Conservation (phyloP, 2,797 vertebrate species). For the Gallirallus australis region DNA sequence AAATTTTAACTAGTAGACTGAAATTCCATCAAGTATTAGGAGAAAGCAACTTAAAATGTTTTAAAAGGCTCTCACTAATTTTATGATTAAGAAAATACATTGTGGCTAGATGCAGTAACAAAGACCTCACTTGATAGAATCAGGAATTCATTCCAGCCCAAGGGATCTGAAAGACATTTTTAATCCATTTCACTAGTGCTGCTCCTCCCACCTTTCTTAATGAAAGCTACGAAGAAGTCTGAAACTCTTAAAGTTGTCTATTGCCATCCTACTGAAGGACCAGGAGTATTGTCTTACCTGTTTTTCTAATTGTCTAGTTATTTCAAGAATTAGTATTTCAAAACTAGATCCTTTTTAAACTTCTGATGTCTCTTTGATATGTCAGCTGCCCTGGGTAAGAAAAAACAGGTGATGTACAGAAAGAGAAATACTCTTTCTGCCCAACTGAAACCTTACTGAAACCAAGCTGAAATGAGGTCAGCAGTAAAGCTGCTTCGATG, state of each 20-base stretch:
- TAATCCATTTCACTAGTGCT: not conserved
- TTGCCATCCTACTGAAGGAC: not conserved
- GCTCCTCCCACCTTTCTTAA: not conserved
- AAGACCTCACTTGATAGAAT: not conserved
- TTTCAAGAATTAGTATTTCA: not conserved
- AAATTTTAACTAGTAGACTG: not conserved
- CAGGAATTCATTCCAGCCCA: not conserved
- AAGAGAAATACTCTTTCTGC: not conserved
- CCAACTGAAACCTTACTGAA: not conserved
- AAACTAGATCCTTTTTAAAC: not conserved
- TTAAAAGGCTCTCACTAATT: not conserved
- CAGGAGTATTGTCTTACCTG: not conserved
- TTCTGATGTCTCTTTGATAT: not conserved
- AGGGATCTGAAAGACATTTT: not conserved
- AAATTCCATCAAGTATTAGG: not conserved
- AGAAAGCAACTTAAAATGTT: not conserved
- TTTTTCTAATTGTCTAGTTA: not conserved
- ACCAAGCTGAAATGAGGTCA: not conserved
- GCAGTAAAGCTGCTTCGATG: not conserved
- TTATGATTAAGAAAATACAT: not conserved
- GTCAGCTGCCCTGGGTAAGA: not conserved
- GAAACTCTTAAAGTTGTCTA: not conserved
- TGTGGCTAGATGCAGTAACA: not conserved
- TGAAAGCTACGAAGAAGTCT: not conserved
- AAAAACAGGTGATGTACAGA: not conserved